These are phyloP conservation scores for Streblospio benedicti DNA, from an alignment of 1,140 invertebrate species.

Conservation along the genomic window DNA sequence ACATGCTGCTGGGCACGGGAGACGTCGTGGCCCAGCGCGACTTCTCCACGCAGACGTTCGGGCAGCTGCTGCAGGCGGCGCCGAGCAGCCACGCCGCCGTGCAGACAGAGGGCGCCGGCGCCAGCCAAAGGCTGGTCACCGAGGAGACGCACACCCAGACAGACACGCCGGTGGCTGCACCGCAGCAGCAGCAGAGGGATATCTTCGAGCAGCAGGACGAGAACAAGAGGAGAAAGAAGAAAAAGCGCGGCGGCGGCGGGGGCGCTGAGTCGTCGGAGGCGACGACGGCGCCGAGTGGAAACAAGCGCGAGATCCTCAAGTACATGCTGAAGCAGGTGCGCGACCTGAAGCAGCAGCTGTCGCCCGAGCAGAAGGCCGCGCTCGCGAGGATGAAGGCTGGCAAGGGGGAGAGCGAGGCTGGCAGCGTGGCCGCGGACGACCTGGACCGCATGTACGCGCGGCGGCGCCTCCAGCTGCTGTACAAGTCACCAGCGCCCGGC, in stretches of 20 bases:
- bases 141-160: too few relatives aligned
- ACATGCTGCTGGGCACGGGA: background rate
- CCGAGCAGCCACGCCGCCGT: too few relatives aligned
- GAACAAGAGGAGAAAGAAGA: background rate
- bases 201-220: too few relatives aligned
- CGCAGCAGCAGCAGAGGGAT: too few relatives aligned
- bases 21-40: background rate
- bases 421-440: background rate
- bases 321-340: slow-evolving; percentile 6
- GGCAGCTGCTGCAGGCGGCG: too few relatives aligned
- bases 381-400: background rate
- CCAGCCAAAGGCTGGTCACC: too few relatives aligned
- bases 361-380: background rate
- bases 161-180: too few relatives aligned
- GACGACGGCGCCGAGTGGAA: too few relatives aligned
- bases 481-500: background rate
- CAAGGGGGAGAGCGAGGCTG: background rate
- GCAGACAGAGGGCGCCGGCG: too few relatives aligned
- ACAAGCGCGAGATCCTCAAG: slow-evolving; percentile 5
- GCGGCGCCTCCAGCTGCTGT: slow-evolving; percentile 4
- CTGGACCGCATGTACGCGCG: background rate
- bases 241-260: too few relatives aligned
- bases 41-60: slow-evolving; percentile 10
- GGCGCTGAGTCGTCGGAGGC: too few relatives aligned
- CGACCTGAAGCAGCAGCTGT: slow-evolving; percentile 4